Evolutionary conservation across 2,113 vertebrate genomes (phyloP), one percentile per base, ranked within the genome.

Genomic region (Nansenia antarctica): DNA sequence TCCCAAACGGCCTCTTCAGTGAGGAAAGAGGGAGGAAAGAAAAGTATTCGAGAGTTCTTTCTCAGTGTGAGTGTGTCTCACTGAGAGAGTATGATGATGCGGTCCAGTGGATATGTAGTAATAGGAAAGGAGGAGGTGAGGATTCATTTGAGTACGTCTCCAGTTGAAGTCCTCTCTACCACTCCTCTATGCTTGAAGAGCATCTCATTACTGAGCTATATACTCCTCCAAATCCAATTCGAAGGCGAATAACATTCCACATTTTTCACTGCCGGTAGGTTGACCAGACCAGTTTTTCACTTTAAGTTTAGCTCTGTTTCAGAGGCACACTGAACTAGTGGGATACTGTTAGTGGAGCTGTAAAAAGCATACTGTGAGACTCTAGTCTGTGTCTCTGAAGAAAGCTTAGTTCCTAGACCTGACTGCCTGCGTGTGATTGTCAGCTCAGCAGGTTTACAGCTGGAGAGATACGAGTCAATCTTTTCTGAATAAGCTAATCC

Each of bases 401-500:
- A 64, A 15, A 35, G 42, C 62, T 69, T 55, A 49, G 78, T 70
- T 76, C 65, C 32, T 32, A 58, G 67, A 22, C 39, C 24, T 58
- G 30, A 64, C 71, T 77, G 45, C 45, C 71, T 77, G 45, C 45
- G 60, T 24, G 60, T 62, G 83, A 83, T 67, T 86, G 75, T 80
- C 61, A 62, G 60, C 80, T 80, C 78, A 83, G 81, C 70, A 78
- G 73, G 81, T 88, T 78, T 85, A 76, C 72, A 78, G 77, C 73
- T 72, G 71, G 42, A 35, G 62, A 61, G 62, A 83, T 83, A 84
- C 71, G 34, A 84, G 63, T 84, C 79, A 59, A n/a, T 77, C 69
- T 81, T 83, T 79, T 86, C 77, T 83, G 75, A 78, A 81, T 84
- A 77, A 55, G 26, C 39, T 82, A 77, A 86, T 84, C 72, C 66